Percentiles rank a stretch among this genome's conserved stretches.
These are phyloP conservation scores for Julus scanicus DNA, from an alignment of 2,888 invertebrate genomes.

Conservation along the genomic window DNA sequence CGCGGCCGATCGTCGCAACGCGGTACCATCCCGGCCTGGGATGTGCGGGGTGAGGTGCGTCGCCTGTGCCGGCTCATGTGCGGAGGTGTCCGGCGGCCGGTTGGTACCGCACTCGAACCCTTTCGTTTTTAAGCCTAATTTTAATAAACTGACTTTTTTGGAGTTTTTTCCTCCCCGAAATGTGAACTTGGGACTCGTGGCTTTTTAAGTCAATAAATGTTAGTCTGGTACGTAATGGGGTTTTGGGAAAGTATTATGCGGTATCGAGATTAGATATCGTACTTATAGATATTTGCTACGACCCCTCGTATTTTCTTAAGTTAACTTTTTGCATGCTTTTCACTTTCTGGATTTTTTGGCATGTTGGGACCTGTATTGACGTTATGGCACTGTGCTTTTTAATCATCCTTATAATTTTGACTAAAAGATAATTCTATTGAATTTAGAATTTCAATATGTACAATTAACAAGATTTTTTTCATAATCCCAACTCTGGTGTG, in stretches of 20 bases:
- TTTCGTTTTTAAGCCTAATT: neutral
- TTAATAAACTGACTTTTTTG: neutral
- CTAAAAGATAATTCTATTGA: neutral
- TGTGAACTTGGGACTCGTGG: neutral
- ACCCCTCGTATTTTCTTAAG: neutral
- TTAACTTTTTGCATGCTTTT: neutral
- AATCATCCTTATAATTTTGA: neutral
- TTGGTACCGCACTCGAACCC: neutral
- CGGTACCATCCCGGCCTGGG: conserved; percentile 11
- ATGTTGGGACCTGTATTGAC: neutral
- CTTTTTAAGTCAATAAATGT: neutral
- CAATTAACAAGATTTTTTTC: no score
- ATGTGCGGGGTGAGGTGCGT: neutral
- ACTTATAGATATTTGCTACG: neutral
- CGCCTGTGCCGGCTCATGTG: neutral
- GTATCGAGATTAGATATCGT: conserved; percentile 11
- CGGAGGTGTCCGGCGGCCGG: neutral
- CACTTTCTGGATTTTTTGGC: neutral
- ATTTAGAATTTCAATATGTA: no score
- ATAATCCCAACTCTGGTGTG: neutral
- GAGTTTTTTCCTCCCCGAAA: neutral
- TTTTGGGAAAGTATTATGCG: neutral
- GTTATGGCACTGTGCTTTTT: neutral
- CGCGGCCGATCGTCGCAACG: neutral
- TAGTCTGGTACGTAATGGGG: neutral